Evolutionary conservation across 1,140 invertebrate species (phyloP).

Genomic region (Lineus longissimus): DNA sequence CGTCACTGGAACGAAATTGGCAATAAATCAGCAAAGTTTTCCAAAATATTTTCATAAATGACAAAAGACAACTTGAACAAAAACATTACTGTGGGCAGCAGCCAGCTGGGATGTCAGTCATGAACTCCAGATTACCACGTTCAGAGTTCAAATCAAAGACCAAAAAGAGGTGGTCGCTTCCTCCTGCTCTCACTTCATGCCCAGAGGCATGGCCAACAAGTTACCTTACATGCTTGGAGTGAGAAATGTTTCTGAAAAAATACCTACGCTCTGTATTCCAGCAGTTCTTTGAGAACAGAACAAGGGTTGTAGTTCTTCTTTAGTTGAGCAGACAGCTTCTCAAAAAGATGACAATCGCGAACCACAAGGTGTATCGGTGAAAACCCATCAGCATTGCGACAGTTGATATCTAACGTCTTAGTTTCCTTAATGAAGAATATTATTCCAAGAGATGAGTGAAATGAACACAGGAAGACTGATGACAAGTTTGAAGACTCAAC

Average conservation of each 20-base stretch:
- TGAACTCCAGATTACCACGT: too few species aligned
- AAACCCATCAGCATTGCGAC: constrained; percentile 44
- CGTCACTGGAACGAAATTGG: constrained; percentile 33
- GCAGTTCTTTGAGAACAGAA: constrained; percentile 37
- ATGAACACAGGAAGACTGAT: constrained; percentile 24
- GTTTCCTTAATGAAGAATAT: constrained; percentile 20
- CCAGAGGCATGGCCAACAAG: too few species aligned
- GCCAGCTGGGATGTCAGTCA: too few species aligned
- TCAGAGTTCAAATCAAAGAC: too few species aligned
- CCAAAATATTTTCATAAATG: neutral
- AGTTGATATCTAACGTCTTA: constrained; percentile 41
- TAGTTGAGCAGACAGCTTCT: constrained; percentile 36
- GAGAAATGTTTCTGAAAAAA: too few species aligned
- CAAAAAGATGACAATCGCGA: constrained; percentile 44
- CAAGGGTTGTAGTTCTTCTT: constrained; percentile 39
- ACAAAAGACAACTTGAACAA: constrained; percentile 8
- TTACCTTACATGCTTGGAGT: too few species aligned
- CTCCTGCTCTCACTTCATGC: too few species aligned
- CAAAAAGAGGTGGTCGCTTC: too few species aligned
- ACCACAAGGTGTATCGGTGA: constrained; percentile 44
- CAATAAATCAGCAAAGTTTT: constrained; percentile 4
- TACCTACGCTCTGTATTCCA: constrained; percentile 44
- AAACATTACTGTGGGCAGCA: neutral
- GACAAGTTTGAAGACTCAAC: neutral
- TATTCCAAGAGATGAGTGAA: too few species aligned